Evolutionary conservation across 2,113 vertebrate genomes (phyloP).

Genomic region (Pseudopipra pipra): DNA sequence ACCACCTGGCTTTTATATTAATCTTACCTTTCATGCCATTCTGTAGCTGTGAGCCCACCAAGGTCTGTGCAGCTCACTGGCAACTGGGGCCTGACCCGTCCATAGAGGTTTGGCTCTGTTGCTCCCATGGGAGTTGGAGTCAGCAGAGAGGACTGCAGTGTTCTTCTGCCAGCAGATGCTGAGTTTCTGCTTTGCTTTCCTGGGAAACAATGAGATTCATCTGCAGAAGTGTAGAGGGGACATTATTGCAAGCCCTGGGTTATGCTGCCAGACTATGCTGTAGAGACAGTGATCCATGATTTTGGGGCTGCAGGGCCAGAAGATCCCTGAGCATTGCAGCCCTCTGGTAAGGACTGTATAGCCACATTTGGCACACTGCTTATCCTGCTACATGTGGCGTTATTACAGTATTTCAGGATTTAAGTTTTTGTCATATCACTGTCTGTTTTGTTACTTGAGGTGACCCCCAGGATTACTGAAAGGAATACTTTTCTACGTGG

Average conservation of each 20-base stretch:
- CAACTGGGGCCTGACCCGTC: not conserved
- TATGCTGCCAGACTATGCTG: not conserved
- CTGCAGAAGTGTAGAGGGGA: not conserved
- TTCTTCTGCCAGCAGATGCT: not conserved
- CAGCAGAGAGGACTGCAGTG: not conserved
- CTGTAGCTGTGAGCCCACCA: not conserved
- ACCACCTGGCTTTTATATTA: conserved; percentile 1
- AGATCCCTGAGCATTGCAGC: not conserved
- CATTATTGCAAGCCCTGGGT: not conserved
- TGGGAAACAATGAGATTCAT: not conserved
- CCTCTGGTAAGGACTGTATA: not conserved
- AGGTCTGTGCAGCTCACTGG: not conserved
- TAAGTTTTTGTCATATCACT: not conserved
- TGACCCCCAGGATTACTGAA: not conserved
- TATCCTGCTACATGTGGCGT: not conserved
- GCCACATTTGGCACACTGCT: not conserved
- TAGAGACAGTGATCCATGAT: not conserved
- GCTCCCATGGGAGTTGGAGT: not conserved
- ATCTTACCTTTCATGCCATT: not conserved
- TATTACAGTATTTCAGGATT: not conserved
- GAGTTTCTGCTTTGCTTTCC: conserved; percentile 34
- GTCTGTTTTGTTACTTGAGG: not conserved
- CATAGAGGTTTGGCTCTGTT: not conserved
- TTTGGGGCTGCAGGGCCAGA: not conserved
- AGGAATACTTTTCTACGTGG: not conserved